Conservation (phyloP, 2,113 vertebrate species). For the Indri indri region DNA sequence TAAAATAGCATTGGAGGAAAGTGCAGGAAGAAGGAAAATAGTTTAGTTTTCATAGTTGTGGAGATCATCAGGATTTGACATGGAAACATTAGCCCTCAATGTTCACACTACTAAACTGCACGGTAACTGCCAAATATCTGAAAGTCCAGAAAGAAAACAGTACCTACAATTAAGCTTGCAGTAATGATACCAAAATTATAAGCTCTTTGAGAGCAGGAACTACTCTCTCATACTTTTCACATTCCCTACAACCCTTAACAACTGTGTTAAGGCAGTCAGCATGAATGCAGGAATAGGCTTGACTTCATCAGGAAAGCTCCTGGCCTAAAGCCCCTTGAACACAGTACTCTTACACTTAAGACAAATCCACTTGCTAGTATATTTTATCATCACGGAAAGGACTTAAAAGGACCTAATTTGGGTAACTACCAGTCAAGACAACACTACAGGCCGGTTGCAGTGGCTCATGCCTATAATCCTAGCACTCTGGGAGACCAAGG, state of each 20-base stretch:
- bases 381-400: not conserved
- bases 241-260: not conserved
- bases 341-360: not conserved
- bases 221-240: not conserved
- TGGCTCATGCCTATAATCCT: no score
- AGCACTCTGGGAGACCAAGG: no score
- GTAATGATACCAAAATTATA: not conserved
- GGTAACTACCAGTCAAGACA: not conserved
- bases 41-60: not conserved
- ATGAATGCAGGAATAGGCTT: not conserved
- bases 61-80: not conserved
- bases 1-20: conserved; percentile 31
- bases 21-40: not conserved
- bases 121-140: not conserved
- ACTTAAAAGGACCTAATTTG: not conserved
- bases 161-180: not conserved
- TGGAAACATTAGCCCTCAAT: not conserved
- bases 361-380: not conserved
- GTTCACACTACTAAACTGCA: not conserved
- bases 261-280: not conserved
- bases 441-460: not conserved
- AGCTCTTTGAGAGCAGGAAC: not conserved
- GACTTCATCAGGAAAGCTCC: not conserved
- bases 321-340: not conserved
- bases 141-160: not conserved